Evolutionary conservation across 2,888 invertebrate genomes (phyloP), one percentile per base, ranked within the genome.

Genomic region (Mimumesa dahlbomi): DNA sequence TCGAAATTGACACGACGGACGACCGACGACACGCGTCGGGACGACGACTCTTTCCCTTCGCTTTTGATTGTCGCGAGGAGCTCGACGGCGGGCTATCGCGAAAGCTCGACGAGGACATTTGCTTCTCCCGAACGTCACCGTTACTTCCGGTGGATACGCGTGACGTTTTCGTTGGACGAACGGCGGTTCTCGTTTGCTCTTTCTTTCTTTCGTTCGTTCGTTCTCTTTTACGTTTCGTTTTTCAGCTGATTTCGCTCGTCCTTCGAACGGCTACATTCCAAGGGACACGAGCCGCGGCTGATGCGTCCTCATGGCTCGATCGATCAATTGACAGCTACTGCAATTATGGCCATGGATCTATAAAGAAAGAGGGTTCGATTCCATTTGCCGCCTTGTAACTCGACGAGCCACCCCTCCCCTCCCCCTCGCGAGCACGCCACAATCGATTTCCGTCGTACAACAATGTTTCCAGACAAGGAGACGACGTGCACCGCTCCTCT

Each of bases 331-430:
- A 80, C 75, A 42, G 63, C 75, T 83, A 84, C 72, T 77, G 82
- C 77, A 75, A 73, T 79, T 86, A 82, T 83, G 82, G 82, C 83
- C 86, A 85, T 83, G 81, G 81, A 88, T 86, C 88, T 88, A 85
- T 36, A 87, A 86, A 77, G 81, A 75, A 74, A 85, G 79, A 77
- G 14, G 11, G 16, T 14, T 9, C 29, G 9, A 36, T 13, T 6
- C 18, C 29, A 16, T 16, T 49, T 18, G 34, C 19, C 34, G n/a
- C 29, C 43, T 68, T 36, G 22, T 31, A 36, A 48, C 22, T 19
- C 19, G 22, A 11, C n/a, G n/a, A n/a, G n/a, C n/a, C n/a, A n/a
- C n/a, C n/a, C n/a, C n/a, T n/a, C n/a, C n/a, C n/a, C n/a, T n/a
- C n/a, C n/a, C n/a, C n/a, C n/a, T 13, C 14, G 19, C 64, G 16